phyloP scores from a whole-genome alignment of 2,797 vertebrate genomes.

The Alectoris magna region DNA sequence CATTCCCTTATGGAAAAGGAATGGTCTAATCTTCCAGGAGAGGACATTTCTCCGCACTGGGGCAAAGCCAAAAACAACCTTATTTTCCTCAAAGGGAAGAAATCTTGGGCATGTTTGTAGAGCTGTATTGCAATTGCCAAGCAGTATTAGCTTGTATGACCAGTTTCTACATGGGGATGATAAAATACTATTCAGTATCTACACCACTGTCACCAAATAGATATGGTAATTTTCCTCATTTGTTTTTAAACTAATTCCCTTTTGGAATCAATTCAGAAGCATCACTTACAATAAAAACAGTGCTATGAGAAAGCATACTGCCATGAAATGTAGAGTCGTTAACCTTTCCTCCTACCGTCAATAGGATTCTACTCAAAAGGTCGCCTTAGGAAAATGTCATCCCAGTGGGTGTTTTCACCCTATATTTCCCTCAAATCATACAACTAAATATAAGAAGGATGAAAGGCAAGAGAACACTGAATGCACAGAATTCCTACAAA shows the following conservation, averaged over 20 bases:
- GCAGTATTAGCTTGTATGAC: background rate
- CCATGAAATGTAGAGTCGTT: background rate
- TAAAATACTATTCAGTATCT: background rate
- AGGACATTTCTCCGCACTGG: background rate
- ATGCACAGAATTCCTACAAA: background rate
- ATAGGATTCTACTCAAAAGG: background rate
- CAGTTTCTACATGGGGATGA: background rate
- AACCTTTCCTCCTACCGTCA: background rate
- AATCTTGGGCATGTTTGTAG: background rate
- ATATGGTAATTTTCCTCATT: background rate
- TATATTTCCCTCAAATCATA: background rate
- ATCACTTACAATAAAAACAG: background rate
- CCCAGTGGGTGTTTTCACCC: background rate
- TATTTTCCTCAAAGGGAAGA: background rate
- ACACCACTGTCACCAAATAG: background rate
- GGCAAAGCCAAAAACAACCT: background rate
- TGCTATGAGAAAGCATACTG: background rate
- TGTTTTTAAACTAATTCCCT: slow-evolving; percentile 5
- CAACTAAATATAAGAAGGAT: background rate
- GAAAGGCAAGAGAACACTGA: background rate
- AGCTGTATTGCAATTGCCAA: background rate
- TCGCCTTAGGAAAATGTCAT: background rate
- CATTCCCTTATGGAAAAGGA: background rate
- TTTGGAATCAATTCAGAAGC: background rate
- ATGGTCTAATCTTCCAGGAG: background rate